Base-by-base conservation (phyloP, 2,113 vertebrate genomes). In the human (Homo sapiens) region DNA sequence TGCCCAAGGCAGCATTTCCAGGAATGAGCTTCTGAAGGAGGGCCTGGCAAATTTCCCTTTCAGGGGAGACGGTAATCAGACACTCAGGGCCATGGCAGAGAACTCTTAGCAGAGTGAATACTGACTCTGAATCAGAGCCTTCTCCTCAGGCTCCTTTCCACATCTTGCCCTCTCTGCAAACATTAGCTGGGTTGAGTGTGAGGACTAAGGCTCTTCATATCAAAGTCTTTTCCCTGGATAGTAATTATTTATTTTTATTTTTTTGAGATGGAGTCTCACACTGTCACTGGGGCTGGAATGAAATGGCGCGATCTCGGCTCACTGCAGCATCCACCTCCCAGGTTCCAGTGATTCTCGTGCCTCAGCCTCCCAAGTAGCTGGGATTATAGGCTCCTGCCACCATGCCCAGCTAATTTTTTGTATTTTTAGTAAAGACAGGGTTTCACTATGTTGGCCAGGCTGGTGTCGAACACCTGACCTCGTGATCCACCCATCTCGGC, bases 201-300 rank as follows among this genome's bases (percentile, higher is more conserved):
- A 7, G 66, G 9, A 10, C 22, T 12, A 3, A 78, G 32, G 48
- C 20, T 85, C 57, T 92, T 40, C 32, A 52, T 83, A 40, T 57
- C 8, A 73, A 45, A 72, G 61, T 85, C 73, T 68, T 94, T 85
- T 91, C 73, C 88, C 57, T 8, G 16, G 66, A 79, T 92, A 59
- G 32, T 97, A 94, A 87, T 97, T 96, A 93, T 70, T 89, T 97
- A 55, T 55, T 55, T 55, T 55, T 20, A 20, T 55, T 55, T 55
- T 55, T 55, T 55, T 55, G 52, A 55, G 52, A 55, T 55, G 52
- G 52, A 55, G 18, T 55, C 52, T 55, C 52, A 55, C 6, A 55
- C 52, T 55, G 6, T 55, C 6, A 0, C 18, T 6, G 2, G 52
- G 52, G 52, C 18, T 55, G 52, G 52, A 7, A 18, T 55, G 52